Evolutionary conservation across 2,797 vertebrate genomes (phyloP).

Genomic region (Chaunax sp.): DNA sequence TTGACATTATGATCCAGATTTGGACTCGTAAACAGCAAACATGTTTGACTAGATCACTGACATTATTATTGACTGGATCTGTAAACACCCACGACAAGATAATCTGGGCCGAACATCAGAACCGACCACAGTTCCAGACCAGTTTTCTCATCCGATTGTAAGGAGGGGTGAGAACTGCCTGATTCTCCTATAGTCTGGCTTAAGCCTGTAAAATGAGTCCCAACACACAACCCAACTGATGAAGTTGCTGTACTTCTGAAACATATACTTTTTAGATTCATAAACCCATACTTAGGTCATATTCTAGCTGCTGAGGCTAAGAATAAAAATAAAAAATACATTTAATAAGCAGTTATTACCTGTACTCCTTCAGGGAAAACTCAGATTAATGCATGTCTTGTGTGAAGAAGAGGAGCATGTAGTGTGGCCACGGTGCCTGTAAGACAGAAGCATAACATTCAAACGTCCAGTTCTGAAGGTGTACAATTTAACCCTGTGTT

Average conservation of each 20-base stretch:
- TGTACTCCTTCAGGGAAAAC: constrained; percentile 38
- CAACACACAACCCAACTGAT: too few species aligned
- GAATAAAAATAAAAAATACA: not conserved
- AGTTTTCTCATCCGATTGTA: too few species aligned
- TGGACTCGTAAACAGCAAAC: too few species aligned
- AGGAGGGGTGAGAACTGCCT: too few species aligned
- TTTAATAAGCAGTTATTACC: constrained; percentile 34
- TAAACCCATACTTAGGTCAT: not conserved
- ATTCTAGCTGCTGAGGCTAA: not conserved
- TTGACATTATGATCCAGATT: too few species aligned
- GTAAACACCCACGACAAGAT: too few species aligned
- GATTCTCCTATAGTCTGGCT: too few species aligned
- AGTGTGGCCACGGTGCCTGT: constrained; percentile 23
- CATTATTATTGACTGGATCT: too few species aligned
- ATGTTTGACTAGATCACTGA: too few species aligned
- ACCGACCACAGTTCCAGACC: too few species aligned
- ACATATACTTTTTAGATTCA: not conserved
- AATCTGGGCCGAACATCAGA: too few species aligned
- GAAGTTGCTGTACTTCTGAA: not conserved
- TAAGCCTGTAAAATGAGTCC: too few species aligned
- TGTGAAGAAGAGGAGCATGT: constrained; percentile 9
- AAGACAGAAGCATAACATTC: constrained; percentile 10
- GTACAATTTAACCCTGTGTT: not conserved
- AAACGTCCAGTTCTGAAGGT: not conserved
- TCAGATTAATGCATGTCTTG: constrained; percentile 18